These are phyloP conservation scores for Vidua chalybeata DNA, from an alignment of 2,113 vertebrate genomes.

Conservation along the genomic window DNA sequence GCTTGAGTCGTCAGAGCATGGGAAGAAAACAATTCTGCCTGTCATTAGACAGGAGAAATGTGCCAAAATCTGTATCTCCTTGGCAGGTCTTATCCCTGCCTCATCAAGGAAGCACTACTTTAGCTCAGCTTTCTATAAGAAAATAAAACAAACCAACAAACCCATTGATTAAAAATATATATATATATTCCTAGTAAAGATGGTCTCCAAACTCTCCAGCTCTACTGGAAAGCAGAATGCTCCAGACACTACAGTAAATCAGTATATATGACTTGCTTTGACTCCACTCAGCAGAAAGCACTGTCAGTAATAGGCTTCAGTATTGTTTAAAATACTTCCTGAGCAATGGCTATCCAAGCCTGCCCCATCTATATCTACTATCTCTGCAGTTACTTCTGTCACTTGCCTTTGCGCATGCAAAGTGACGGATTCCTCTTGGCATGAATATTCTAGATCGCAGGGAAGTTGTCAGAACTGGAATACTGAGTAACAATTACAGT, in stretches of 20 bases:
- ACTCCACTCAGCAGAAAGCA: neutral
- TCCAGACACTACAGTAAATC: neutral
- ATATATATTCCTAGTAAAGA: neutral
- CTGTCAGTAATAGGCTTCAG: neutral
- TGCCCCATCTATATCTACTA: neutral
- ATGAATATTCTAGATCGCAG: neutral
- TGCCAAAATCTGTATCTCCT: neutral
- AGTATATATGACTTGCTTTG: neutral
- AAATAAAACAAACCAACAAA: fast-evolving
- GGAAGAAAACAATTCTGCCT: neutral
- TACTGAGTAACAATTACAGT: neutral
- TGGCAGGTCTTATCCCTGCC: neutral
- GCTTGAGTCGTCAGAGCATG: neutral
- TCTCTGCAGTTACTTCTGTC: neutral
- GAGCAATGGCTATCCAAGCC: neutral
- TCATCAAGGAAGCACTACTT: neutral
- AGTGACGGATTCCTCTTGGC: neutral
- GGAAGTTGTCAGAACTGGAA: neutral
- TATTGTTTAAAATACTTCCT: neutral
- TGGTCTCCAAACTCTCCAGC: neutral
- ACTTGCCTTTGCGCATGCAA: neutral
- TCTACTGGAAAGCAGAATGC: neutral
- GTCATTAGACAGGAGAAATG: neutral
- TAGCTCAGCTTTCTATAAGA: neutral
- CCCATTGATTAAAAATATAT: neutral